Base-by-base conservation (phyloP, 2,113 vertebrate genomes). In the Ophthalmolycus amberensis region DNA sequence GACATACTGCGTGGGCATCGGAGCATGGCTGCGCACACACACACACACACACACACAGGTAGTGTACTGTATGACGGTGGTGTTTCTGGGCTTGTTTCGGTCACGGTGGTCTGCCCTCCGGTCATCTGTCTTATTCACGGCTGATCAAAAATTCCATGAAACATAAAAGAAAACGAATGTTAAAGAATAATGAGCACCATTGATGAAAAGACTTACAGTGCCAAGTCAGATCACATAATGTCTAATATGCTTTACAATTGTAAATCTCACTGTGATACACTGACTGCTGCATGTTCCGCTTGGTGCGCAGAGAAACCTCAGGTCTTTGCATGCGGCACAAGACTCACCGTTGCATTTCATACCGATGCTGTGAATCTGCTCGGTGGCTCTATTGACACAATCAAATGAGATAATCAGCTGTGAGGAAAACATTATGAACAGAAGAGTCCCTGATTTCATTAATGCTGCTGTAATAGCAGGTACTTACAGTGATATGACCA, bases 281-380 rank as follows among this genome's bases (percentile, higher is more conserved):
- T 75, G 82, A 85, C 69, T 86, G 79, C 69, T 90, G 93, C 92
- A 93, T 92, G 93, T 56, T 68, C 75, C 89, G 91, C 88, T 85
- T 90, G 88, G 81, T 89, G 82, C 88, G 90, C 82, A 91, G 9
- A 89, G 67, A 67, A 25, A 60, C 79, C 32, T 63, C 68, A 64
- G 88, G 34, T 81, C 18, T 77, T 64, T 91, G 93, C 93, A 94
- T 94, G 93, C 20, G 40, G 60, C 76, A 25, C 27, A 70, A 79
- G 48, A 85, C 76, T 80, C 86, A 59, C 32, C 54, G 63, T 0
- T 65, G 40, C 68, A 90, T 82, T 83, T 71, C 25, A 79, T 42
- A 77, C 6, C 44, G 71, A 37, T 65, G 54, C 27, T 90, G 71
- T 84, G 73, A 82, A 82, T 82, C 71, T 80, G 71, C 69, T 75